A percentile compares a stretch with the other conserved stretches of the same genome.
phyloP scores from a whole-genome alignment of 2,888 invertebrate genomes.

The Clostera curtula region DNA sequence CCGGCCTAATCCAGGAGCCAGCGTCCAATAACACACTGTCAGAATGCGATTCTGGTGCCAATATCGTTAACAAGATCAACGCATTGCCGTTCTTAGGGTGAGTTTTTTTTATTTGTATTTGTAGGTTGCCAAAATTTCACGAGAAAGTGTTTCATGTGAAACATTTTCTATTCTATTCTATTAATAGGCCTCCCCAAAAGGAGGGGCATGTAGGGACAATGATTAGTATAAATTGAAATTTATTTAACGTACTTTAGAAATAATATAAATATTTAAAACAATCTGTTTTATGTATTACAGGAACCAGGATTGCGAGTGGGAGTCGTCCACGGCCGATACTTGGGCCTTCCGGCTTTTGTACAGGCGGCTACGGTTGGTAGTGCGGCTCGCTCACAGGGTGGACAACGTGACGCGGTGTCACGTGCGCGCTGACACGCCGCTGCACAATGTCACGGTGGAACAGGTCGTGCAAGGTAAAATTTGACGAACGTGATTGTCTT shows the following conservation, averaged over 20 bases:
- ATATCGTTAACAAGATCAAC: slow-evolving; percentile 48
- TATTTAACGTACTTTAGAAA: too few species aligned
- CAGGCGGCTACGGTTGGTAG: slow-evolving; percentile 36
- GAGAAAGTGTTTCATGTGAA: too few species aligned
- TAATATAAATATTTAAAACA: too few species aligned
- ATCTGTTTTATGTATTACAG: slow-evolving; percentile 21
- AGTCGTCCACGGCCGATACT: slow-evolving; percentile 29
- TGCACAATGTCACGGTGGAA: slow-evolving; percentile 29
- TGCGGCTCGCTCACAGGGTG: slow-evolving; percentile 31
- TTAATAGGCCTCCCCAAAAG: not conserved
- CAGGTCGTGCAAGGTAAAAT: slow-evolving; percentile 28
- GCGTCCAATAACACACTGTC: slow-evolving; percentile 17
- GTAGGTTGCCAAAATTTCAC: not conserved
- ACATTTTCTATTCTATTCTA: too few species aligned
- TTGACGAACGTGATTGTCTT: too few species aligned
- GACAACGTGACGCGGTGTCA: slow-evolving; percentile 26
- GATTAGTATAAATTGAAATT: too few species aligned
- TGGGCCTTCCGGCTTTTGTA: slow-evolving; percentile 53
- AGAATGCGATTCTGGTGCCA: slow-evolving; percentile 31
- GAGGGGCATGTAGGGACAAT: too few species aligned
- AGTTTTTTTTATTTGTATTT: slow-evolving; percentile 19
- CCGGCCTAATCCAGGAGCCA: slow-evolving; percentile 15
- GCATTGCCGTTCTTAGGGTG: slow-evolving; percentile 60
- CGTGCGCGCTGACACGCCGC: slow-evolving; percentile 41
- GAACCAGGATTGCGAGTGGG: slow-evolving; percentile 53